Evolutionary conservation across 2,113 vertebrate genomes (phyloP).

Genomic region (Proterorhinus semilunaris): DNA sequence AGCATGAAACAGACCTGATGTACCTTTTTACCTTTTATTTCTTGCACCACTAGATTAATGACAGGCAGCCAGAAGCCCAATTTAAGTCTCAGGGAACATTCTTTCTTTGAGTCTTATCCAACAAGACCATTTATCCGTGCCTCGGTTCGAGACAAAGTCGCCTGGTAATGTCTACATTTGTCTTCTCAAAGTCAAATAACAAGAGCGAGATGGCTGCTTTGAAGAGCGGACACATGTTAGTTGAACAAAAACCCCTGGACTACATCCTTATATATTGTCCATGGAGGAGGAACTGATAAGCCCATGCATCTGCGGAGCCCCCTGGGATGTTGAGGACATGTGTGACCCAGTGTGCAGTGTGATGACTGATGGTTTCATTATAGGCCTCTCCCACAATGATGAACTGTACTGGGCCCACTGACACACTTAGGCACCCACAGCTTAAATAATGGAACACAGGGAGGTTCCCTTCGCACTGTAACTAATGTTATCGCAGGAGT

Average conservation of each 20-base stretch:
- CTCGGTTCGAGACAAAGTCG: no score
- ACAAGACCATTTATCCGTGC: background rate
- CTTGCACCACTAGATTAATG: constrained; percentile 4
- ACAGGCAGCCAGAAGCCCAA: background rate
- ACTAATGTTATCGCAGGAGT: background rate
- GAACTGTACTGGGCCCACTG: background rate
- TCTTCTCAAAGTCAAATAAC: constrained; percentile 3
- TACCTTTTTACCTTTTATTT: background rate
- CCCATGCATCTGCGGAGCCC: background rate
- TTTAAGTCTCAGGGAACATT: constrained; percentile 5
- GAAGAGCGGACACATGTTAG: background rate
- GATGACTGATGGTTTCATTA: constrained; percentile 16
- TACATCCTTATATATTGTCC: background rate
- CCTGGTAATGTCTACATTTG: constrained; percentile 4
- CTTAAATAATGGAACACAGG: background rate
- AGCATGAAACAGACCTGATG: background rate
- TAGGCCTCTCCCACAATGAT: background rate
- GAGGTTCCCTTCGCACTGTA: background rate
- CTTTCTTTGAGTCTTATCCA: background rate
- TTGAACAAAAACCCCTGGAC: background rate
- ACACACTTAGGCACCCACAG: constrained; percentile 1
- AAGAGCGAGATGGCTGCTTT: background rate
- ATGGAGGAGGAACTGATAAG: background rate
- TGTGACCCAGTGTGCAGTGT: constrained; percentile 1
- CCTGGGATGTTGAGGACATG: constrained; percentile 4